phyloP scores from a whole-genome alignment of 1,140 invertebrate species.

The Drosophila tsacasi region DNA sequence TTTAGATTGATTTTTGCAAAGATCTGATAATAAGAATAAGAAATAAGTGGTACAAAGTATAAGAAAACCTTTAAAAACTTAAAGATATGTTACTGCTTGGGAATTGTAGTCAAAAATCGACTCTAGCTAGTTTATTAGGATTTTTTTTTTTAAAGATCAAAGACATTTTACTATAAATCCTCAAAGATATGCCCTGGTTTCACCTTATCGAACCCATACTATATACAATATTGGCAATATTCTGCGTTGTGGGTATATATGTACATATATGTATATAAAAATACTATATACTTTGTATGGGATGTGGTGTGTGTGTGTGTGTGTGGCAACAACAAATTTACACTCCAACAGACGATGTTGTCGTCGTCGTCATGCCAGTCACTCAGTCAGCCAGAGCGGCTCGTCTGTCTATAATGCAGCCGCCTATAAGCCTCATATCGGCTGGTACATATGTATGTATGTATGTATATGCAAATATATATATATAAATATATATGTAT shows the following conservation, averaged over 20 bases:
- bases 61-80: background rate
- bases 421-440: slow-evolving; percentile 37
- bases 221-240: slow-evolving; percentile 11
- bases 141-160: no score
- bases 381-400: slow-evolving; percentile 76
- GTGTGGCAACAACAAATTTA: slow-evolving; percentile 70
- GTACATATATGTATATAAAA: slow-evolving; percentile 29
- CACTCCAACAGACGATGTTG: slow-evolving; percentile 76
- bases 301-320: background rate
- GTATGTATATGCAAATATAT: background rate
- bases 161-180: no score
- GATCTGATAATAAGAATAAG: background rate
- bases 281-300: slow-evolving; percentile 50
- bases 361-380: slow-evolving; percentile 67
- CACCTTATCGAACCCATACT: background rate
- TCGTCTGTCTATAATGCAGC: slow-evolving; percentile 59
- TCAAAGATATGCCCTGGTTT: no score
- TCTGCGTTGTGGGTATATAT: slow-evolving; percentile 3
- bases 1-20: no score
- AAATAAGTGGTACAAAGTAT: background rate
- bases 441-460: slow-evolving; percentile 6
- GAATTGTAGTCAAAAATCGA: background rate
- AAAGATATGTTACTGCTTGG: background rate
- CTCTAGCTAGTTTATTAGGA: background rate
- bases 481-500: background rate